Conservation (phyloP, 2,888 invertebrate genomes). For the Ennomos erosarius region DNA sequence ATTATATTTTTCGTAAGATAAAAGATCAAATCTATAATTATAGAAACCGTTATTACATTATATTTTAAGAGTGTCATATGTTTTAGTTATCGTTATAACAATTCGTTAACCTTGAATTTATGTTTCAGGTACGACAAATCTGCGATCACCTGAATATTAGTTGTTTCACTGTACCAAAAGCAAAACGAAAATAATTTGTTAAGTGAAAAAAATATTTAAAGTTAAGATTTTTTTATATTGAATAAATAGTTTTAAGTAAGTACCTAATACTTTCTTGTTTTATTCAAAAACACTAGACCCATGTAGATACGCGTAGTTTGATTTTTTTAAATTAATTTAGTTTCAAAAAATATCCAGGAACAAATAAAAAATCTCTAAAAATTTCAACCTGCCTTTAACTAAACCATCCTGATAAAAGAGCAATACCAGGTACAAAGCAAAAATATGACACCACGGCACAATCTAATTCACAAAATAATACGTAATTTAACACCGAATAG, state of each 20-base stretch:
- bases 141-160: slow-evolving; percentile 94
- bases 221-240: not conserved
- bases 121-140: slow-evolving; percentile 94
- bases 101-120: slow-evolving; percentile 11
- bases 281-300: too few species aligned
- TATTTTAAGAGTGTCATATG: slow-evolving; percentile 18
- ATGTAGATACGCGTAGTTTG: not conserved
- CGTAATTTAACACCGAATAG: slow-evolving; percentile 79
- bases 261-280: too few species aligned
- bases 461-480: slow-evolving; percentile 85
- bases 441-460: slow-evolving; percentile 79
- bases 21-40: slow-evolving; percentile 37
- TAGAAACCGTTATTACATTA: slow-evolving; percentile 24
- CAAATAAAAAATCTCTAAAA: slow-evolving; percentile 5
- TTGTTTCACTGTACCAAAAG: slow-evolving; percentile 87
- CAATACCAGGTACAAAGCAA: slow-evolving; percentile 67
- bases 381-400: slow-evolving; percentile 64
- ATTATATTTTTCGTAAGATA: slow-evolving; percentile 39
- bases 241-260: too few species aligned
- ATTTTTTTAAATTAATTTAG: not conserved
- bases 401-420: slow-evolving; percentile 61
- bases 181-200: slow-evolving; percentile 53
- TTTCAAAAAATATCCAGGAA: slow-evolving; percentile 11
- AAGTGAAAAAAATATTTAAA: not conserved
- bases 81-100: slow-evolving; percentile 12